A percentile compares a stretch with the other conserved stretches of the same genome.
phyloP scores from a whole-genome alignment of 2,797 vertebrate species.

The Euphonia xanthogaster region DNA sequence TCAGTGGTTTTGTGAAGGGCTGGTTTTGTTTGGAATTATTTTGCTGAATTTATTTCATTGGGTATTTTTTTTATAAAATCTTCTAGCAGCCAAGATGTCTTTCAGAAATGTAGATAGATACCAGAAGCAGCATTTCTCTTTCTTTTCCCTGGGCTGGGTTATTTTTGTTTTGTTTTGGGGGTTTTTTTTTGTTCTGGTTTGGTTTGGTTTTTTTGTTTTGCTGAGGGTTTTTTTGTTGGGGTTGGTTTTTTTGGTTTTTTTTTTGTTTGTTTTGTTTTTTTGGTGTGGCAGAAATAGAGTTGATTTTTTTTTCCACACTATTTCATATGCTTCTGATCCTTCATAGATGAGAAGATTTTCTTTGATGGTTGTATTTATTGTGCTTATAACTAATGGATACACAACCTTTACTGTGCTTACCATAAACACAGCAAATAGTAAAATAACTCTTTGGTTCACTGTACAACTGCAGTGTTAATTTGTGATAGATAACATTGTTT shows the following conservation, averaged over 20 bases:
- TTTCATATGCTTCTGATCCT: conserved; percentile 48
- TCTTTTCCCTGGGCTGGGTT: background rate
- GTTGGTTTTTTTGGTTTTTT: background rate
- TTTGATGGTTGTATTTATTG: background rate
- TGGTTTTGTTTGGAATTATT: conserved; percentile 51
- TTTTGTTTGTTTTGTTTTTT: background rate
- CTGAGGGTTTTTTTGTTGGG: background rate
- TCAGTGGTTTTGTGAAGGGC: conserved; percentile 47
- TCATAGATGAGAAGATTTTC: background rate
- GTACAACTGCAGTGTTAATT: background rate
- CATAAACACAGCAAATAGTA: background rate
- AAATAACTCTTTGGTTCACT: background rate
- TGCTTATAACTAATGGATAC: background rate
- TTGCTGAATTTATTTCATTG: background rate
- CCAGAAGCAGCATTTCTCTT: conserved; percentile 58
- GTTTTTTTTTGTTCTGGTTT: background rate
- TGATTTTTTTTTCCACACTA: conserved; percentile 21
- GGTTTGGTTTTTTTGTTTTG: background rate
- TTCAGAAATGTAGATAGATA: conserved; percentile 47
- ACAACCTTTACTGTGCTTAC: background rate
- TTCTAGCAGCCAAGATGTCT: conserved; percentile 39
- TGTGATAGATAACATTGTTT: background rate
- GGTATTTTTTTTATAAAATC: background rate
- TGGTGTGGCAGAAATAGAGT: conserved; percentile 57
- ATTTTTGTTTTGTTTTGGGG: background rate